Evolutionary conservation across 2,888 invertebrate species (phyloP).

Genomic region (Sylvicola cinctus): DNA sequence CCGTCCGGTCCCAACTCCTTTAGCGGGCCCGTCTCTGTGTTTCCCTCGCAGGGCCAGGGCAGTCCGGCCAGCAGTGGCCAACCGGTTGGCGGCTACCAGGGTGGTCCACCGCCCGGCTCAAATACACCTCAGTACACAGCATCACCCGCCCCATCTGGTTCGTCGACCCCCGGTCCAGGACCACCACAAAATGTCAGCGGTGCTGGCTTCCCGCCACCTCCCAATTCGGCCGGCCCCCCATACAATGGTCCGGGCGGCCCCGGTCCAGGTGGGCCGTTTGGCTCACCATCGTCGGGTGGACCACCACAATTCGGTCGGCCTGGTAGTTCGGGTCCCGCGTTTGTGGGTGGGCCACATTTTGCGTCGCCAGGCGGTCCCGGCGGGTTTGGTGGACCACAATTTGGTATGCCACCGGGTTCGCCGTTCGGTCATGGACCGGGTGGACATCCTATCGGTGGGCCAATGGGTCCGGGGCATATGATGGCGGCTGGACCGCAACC

Average conservation of each 20-base stretch:
- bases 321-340: slow-evolving; percentile 48
- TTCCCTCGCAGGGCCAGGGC: slow-evolving; percentile 51
- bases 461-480: slow-evolving; percentile 32
- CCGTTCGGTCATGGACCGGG: slow-evolving; percentile 49
- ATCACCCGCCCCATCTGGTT: slow-evolving; percentile 64
- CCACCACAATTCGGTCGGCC: slow-evolving; percentile 41
- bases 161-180: slow-evolving; percentile 62
- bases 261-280: slow-evolving; percentile 38
- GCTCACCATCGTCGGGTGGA: slow-evolving; percentile 38
- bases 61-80: slow-evolving; percentile 53
- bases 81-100: slow-evolving; percentile 33
- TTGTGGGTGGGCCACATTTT: slow-evolving; percentile 27
- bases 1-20: slow-evolving; percentile 26
- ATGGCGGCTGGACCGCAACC: slow-evolving; percentile 45
- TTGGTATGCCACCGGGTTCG: slow-evolving; percentile 49
- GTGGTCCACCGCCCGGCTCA: slow-evolving; percentile 44
- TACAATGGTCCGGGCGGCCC: slow-evolving; percentile 41
- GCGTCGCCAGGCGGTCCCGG: slow-evolving; percentile 31
- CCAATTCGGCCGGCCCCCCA: slow-evolving; percentile 31
- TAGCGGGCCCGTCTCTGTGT: slow-evolving; percentile 32
- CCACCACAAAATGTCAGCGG: slow-evolving; percentile 34
- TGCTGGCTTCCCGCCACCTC: slow-evolving; percentile 31
- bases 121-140: slow-evolving; percentile 69
- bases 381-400: slow-evolving; percentile 41
- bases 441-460: slow-evolving; percentile 29